These are phyloP conservation scores for Tetramorium bicarinatum DNA, from an alignment of 2,888 invertebrate species.

Conservation along the genomic window DNA sequence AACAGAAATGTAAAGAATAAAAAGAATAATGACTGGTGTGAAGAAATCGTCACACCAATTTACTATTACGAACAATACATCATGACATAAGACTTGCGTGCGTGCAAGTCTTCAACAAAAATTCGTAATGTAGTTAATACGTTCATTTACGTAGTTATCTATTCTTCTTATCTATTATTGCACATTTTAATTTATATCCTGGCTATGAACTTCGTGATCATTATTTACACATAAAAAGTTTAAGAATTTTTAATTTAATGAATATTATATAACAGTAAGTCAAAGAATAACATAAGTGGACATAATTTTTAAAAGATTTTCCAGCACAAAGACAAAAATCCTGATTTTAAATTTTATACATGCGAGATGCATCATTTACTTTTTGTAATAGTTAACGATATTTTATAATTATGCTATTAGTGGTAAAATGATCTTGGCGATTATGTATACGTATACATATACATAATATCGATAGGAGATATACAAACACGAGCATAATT, in stretches of 20 bases:
- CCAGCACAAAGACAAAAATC: background rate
- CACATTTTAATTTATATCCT: background rate
- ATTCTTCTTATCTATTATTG: background rate
- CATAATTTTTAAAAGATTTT: background rate
- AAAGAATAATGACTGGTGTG: background rate
- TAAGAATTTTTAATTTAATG: background rate
- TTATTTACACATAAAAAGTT: background rate
- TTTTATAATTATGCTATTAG: background rate
- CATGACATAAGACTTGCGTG: background rate
- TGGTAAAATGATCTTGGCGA: background rate
- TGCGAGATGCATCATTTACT: background rate
- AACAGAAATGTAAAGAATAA: too few relatives aligned
- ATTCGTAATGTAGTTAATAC: background rate
- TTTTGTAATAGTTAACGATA: background rate
- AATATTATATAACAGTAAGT: background rate
- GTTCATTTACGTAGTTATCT: background rate
- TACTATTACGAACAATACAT: conserved; percentile 11
- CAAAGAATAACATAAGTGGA: background rate
- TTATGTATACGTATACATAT: background rate
- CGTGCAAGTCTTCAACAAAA: background rate
- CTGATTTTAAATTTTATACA: background rate
- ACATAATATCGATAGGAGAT: background rate
- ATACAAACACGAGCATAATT: conserved; percentile 23
- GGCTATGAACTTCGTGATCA: background rate
- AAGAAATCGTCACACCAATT: background rate